Percentiles rank a stretch among this genome's conserved stretches.
Conservation (phyloP, 1,140 invertebrate species). For the Neodiprion lecontei region DNA sequence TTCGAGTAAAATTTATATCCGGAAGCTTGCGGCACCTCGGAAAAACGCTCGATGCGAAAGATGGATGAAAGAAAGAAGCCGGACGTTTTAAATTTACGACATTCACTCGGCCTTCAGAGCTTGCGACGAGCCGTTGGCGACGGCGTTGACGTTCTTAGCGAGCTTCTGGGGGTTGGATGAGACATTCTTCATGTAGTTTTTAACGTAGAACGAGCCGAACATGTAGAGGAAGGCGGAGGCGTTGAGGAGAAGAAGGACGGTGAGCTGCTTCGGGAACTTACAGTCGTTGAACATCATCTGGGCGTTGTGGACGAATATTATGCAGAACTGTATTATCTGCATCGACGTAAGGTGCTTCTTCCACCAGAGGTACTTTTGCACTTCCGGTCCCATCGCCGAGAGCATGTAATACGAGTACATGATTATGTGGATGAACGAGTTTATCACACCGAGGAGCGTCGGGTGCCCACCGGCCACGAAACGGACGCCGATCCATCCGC, state of each 20-base stretch:
- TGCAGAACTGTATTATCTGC: slow-evolving; percentile 86
- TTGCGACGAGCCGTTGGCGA: neutral
- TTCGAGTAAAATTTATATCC: too few species aligned
- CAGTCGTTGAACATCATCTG: slow-evolving; percentile 70
- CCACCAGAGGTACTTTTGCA: slow-evolving; percentile 92
- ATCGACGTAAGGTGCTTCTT: slow-evolving; percentile 87
- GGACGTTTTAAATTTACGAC: too few species aligned
- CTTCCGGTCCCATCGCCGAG: slow-evolving; percentile 79
- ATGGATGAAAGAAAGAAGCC: too few species aligned
- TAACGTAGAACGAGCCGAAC: slow-evolving; percentile 84
- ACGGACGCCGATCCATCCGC: slow-evolving; percentile 85
- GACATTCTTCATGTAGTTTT: slow-evolving; percentile 68
- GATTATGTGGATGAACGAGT: slow-evolving; percentile 83
- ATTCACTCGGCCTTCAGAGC: neutral
- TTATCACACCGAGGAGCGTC: slow-evolving; percentile 83
- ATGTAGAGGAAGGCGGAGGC: slow-evolving; percentile 82
- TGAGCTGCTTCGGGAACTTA: slow-evolving; percentile 72
- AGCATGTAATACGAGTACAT: slow-evolving; percentile 89
- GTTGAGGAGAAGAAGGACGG: slow-evolving; percentile 74
- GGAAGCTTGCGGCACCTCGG: too few species aligned
- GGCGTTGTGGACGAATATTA: slow-evolving; percentile 76
- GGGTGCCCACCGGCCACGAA: slow-evolving; percentile 81
- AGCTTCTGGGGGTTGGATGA: slow-evolving; percentile 35
- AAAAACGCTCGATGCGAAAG: too few species aligned
- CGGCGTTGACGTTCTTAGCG: slow-evolving; percentile 33